Evolutionary conservation across 1,140 invertebrate genomes (phyloP).

Genomic region (Heterodera carotae): DNA sequence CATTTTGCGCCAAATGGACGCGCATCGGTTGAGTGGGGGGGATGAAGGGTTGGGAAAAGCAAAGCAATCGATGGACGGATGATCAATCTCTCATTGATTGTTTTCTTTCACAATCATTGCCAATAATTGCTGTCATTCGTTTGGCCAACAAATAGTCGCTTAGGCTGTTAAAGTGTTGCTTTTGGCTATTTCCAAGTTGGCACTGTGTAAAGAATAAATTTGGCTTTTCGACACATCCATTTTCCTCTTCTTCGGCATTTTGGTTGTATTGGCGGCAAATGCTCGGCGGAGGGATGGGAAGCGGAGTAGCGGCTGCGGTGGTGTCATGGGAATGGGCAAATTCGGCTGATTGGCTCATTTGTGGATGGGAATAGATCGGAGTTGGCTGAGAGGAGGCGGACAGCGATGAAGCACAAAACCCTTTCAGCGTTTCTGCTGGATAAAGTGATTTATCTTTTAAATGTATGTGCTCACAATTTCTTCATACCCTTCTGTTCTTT

Average conservation of each 20-base stretch:
- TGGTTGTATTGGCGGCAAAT: not conserved
- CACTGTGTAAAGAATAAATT: not conserved
- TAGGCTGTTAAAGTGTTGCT: not conserved
- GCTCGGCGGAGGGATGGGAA: conserved; percentile 8
- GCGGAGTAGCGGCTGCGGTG: conserved; percentile 1
- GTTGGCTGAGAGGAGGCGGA: conserved; percentile 21
- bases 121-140: not conserved
- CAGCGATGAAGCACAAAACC: conserved; percentile 14
- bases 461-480: not conserved
- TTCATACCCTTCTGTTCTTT: not conserved
- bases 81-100: not conserved
- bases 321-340: not conserved
- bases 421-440: conserved; percentile 5
- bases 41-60: not conserved
- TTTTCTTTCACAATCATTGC: not conserved
- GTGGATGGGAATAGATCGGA: conserved; percentile 11
- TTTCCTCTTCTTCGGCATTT: not conserved
- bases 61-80: not conserved
- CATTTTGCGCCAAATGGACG: no score
- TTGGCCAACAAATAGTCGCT: conserved; percentile 17
- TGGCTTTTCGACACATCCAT: not conserved
- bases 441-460: conserved; percentile 15
- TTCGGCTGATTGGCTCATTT: not conserved
- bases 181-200: conserved; percentile 4
- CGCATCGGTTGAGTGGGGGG: no score